Percentiles rank a stretch among this genome's conserved stretches.
Evolutionary conservation across 2,797 vertebrate genomes (phyloP).

Genomic region (Argya squamiceps): DNA sequence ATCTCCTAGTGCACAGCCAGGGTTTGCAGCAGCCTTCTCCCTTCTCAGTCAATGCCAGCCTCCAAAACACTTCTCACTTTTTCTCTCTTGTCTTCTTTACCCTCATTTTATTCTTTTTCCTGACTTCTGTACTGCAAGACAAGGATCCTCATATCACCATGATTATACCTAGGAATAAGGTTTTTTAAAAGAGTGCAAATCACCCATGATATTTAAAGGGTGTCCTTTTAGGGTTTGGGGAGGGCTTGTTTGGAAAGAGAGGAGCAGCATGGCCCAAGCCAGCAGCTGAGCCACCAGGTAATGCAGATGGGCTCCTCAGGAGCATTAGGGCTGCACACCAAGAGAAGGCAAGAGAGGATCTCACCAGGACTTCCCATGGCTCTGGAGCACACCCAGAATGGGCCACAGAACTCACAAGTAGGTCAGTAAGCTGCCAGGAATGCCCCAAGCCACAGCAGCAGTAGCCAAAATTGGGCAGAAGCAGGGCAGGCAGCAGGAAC

Average conservation of each 20-base stretch:
- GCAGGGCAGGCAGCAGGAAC: neutral
- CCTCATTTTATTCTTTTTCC: neutral
- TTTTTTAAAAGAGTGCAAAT: neutral
- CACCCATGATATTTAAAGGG: neutral
- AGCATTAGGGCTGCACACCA: neutral
- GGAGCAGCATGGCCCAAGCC: neutral
- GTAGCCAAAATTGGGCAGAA: neutral
- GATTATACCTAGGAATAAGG: neutral
- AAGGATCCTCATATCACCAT: neutral
- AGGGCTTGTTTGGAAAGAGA: neutral
- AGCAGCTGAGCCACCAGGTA: neutral
- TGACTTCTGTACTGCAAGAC: neutral
- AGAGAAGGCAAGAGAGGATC: neutral
- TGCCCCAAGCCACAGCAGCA: neutral
- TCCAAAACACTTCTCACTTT: neutral
- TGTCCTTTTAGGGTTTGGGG: neutral
- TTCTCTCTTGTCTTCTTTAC: neutral
- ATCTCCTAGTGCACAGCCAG: neutral
- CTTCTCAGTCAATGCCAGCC: neutral
- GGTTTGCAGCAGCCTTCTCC: neutral
- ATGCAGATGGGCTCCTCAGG: neutral
- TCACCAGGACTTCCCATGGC: neutral
- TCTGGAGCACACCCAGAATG: neutral
- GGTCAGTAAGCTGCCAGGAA: neutral
- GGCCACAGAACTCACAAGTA: neutral